Base-by-base conservation (phyloP, 2,797 vertebrate genomes). In the Emydoidea blandingii region DNA sequence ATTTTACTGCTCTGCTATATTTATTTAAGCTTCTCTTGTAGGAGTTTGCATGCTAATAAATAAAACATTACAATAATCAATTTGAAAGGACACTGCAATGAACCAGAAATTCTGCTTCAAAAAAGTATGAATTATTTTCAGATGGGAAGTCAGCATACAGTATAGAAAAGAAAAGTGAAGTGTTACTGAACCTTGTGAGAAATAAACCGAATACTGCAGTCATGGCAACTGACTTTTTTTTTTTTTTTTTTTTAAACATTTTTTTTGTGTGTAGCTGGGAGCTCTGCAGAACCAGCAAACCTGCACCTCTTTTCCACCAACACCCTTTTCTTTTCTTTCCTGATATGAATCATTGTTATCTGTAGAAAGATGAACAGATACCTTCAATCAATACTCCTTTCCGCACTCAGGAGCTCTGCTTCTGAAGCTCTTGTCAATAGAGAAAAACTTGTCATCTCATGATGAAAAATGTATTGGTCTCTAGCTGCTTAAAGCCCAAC, bases 151-250 rank as follows among this genome's bases (percentile, higher is more conserved):
- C 78, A 96, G 92, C 94, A 91, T 92, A 79, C 89, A 76, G 16
- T 31, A 91, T 19, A 81, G 57, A 8, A 79, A 11, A 79, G 15
- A 52, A 79, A 92, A 78, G 79, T 86, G 56, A 10, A 65, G 87
- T 68, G 54, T 44, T 91, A 12, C 0, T 65, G 91, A 90, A 37
- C 15, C 76, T 78, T 88, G 15, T 12, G 16, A 54, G 68, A 91
- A 50, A 72, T 19, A 91, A 88, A 78, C 31, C 85, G 57, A 89
- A 82, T 50, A 15, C 78, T 1, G 62, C 83, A 93, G 82, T 90
- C 92, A 85, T 83, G 94, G 95, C 93, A 97, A 96, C 89, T 29
- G 50, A 50, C 50, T 50, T 50, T 50, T 50, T 49, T 44, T 44
- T 89, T 54, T 83, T 54, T 50, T 50, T 49, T 44, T 44, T 89